Evolutionary conservation across 2,113 vertebrate genomes (phyloP).

Genomic region (Edolisoma coerulescens): DNA sequence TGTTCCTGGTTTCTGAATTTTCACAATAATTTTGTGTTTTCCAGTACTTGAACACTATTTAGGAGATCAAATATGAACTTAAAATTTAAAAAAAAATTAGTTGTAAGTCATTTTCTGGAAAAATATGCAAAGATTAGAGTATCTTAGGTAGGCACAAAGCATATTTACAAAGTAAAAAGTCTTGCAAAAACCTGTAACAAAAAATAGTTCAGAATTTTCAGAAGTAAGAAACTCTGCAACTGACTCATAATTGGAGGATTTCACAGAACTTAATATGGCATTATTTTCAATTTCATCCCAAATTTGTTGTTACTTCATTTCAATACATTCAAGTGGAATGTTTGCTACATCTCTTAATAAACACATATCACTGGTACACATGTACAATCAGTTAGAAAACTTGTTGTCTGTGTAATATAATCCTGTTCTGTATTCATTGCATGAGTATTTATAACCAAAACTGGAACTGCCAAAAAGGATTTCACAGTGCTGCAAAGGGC

Average conservation of each 20-base stretch:
- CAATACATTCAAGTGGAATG: not conserved
- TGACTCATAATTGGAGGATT: not conserved
- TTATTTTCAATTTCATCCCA: not conserved
- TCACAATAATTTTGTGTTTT: not conserved
- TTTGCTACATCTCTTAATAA: not conserved
- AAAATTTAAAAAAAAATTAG: not conserved
- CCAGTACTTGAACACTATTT: not conserved
- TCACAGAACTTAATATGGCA: not conserved
- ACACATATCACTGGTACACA: not conserved
- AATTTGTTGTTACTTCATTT: not conserved
- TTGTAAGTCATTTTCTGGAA: accelerated
- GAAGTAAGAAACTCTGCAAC: not conserved
- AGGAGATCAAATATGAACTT: not conserved
- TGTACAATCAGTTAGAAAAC: not conserved
- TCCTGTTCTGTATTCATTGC: conserved; percentile 4
- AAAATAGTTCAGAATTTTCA: not conserved
- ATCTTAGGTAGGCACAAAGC: not conserved
- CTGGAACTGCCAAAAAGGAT: not conserved
- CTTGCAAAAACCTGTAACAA: not conserved
- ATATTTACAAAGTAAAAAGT: not conserved
- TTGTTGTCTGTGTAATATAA: not conserved
- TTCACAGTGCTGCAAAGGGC: not conserved
- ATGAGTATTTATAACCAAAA: conserved; percentile 16
- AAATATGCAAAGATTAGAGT: not conserved
- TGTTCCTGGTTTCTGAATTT: not conserved